Base-by-base conservation (phyloP, 2,888 invertebrate species). In the Pteria penguin region DNA sequence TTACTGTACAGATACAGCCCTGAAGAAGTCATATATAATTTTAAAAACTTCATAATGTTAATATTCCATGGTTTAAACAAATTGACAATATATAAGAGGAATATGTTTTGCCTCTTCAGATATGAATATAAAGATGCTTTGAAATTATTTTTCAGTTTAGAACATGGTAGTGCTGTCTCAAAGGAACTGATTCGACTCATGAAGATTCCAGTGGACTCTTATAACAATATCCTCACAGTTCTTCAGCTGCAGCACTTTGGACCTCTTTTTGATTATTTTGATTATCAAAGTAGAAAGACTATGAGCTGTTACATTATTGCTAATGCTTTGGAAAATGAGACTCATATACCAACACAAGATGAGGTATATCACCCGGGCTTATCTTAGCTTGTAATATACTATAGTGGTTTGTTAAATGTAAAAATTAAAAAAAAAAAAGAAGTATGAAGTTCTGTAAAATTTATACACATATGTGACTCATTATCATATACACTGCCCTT, bases 141-240 rank as follows among this genome's bases (percentile, higher is more conserved):
- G 54, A 27, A 29, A 18, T 29, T 55, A 14, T 75, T 36, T 79
- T 81, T 3, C 87, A 92, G 92, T 78, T 80, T 91, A 36, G 91
- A 91, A 74, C 88, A 90, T 80, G 88, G 88, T 14, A 90, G 89
- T 72, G 83, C 89, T 5, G 97, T 98, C 0, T 98, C 98, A 83
- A 96, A 97, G 87, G 99, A 99, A 91, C 93, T 99, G 79, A 96
- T 96, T 89, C 96, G 97, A 89, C 94, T 99, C 76, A 94, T 99
- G 89, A 97, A 97, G 92, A 96, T 99, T 61, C 98, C 99, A 0
- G 95, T 98, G 1, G 98, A 98, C 91, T 96, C 96, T 89, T 99
- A 98, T 93, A 97, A 97, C 92, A 96, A 98, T 92, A 95, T 98
- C 18, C 93, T 98, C 61, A 96, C 96, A 0, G 95, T 99, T 22